Conservation (phyloP, 2,888 invertebrate species). For the Agrochola litura region DNA sequence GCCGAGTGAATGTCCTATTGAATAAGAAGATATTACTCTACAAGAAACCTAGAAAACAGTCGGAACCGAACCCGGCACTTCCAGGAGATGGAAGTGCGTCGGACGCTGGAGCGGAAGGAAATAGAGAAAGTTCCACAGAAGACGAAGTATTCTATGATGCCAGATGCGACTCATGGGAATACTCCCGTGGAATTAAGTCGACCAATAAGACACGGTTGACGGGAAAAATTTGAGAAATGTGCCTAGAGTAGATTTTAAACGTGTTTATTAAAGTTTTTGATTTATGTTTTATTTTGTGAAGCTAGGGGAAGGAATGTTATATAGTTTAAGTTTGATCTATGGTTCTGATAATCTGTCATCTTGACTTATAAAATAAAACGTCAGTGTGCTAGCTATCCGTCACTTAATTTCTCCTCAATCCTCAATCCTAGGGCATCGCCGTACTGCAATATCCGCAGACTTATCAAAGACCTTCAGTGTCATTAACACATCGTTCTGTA, state of each 20-base stretch:
- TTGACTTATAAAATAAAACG: neutral
- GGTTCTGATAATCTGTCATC: neutral
- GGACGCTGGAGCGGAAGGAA: neutral
- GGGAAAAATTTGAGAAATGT: neutral
- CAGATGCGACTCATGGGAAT: neutral
- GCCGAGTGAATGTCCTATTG: neutral
- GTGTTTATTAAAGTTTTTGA: neutral
- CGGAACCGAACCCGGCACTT: neutral
- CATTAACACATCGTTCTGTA: constrained; percentile 12
- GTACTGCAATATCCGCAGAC: neutral
- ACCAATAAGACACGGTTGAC: neutral
- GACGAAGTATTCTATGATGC: neutral
- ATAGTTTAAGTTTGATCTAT: no score
- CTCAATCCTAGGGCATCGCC: no score
- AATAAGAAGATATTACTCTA: neutral
- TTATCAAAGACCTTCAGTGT: neutral
- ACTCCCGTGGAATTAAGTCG: neutral
- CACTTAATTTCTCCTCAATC: neutral
- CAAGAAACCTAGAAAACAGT: neutral
- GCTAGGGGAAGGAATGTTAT: neutral
- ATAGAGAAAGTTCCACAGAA: neutral
- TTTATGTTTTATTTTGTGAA: neutral
- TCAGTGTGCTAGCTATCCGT: neutral
- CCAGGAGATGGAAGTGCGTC: neutral
- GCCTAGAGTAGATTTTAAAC: neutral